These are phyloP conservation scores for Thalassarche chlororhynchos DNA, from an alignment of 2,113 vertebrate genomes.

Conservation along the genomic window DNA sequence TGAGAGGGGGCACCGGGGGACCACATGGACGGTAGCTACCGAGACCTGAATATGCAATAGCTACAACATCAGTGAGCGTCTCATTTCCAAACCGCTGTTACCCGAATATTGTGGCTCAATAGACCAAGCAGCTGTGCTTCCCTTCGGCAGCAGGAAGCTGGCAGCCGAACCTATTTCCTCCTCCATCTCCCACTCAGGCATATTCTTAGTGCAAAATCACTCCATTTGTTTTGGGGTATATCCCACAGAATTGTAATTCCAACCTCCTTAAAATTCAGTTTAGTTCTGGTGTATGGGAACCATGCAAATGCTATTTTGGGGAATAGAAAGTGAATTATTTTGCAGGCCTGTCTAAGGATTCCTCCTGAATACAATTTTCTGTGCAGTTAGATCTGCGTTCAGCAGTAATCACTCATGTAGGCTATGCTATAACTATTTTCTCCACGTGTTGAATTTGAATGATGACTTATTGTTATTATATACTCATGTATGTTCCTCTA, in stretches of 20 bases:
- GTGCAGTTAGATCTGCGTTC: background rate
- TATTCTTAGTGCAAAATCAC: background rate
- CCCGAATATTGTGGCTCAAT: background rate
- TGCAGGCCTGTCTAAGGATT: background rate
- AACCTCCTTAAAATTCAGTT: constrained; percentile 51
- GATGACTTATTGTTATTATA: background rate
- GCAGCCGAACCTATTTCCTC: constrained; percentile 11
- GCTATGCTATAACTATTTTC: background rate
- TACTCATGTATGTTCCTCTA: background rate
- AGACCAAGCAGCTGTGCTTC: constrained; percentile 6
- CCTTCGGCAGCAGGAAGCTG: constrained; percentile 9
- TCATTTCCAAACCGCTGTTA: background rate
- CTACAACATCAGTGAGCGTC: background rate
- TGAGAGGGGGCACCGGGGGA: rapidly evolving
- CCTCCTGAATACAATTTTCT: background rate
- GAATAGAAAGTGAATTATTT: constrained; percentile 3
- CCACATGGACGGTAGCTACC: rapidly evolving
- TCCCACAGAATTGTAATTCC: constrained; percentile 25
- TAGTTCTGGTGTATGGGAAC: constrained; percentile 21
- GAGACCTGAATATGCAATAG: background rate
- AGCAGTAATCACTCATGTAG: background rate
- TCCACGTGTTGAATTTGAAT: background rate
- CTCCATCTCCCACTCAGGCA: background rate
- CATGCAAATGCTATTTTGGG: background rate
- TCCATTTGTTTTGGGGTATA: constrained; percentile 16